phyloP scores from a whole-genome alignment of 2,888 invertebrate genomes.

The Trilocha varians region DNA sequence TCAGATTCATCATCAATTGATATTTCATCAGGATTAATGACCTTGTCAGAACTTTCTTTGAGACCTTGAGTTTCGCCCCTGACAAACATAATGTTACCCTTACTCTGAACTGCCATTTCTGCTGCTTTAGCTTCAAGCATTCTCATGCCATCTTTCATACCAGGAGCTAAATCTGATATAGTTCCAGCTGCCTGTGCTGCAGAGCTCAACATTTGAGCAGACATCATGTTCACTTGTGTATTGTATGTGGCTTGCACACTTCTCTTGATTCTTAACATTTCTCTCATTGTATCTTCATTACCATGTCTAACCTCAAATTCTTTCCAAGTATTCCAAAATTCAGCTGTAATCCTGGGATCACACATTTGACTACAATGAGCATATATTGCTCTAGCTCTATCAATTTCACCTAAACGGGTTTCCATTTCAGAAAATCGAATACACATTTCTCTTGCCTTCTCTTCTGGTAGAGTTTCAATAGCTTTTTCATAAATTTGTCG shows the following conservation, averaged over 20 bases:
- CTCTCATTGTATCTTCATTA: conserved; percentile 99
- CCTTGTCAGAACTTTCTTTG: conserved; percentile 76
- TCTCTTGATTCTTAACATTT: conserved; percentile 97
- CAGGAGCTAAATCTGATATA: conserved; percentile 81
- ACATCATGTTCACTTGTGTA: conserved; percentile 99
- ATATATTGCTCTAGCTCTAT: conserved; percentile 96
- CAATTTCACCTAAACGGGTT: conserved; percentile 97
- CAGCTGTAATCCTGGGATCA: conserved; percentile 95
- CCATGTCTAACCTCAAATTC: conserved; percentile 99
- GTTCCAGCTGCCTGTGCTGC: conserved; percentile 78
- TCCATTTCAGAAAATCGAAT: conserved; percentile 98
- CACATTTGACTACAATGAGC: conserved; percentile 99
- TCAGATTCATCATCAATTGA: conserved; percentile 85
- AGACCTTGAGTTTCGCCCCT: conserved; percentile 88
- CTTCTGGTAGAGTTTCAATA: conserved; percentile 93
- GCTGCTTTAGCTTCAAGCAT: conserved; percentile 88
- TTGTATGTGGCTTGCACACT: conserved; percentile 98
- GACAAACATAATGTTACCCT: conserved; percentile 86
- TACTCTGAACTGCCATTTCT: conserved; percentile 74
- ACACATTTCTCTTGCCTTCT: conserved; percentile 95
- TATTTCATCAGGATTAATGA: conserved; percentile 91
- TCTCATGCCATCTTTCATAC: conserved; percentile 89
- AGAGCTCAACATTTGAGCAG: conserved; percentile 95
- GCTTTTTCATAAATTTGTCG: conserved; percentile 98
- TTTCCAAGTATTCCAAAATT: conserved; percentile 99